phyloP scores from a whole-genome alignment of 2,113 vertebrate species.

The Lepisosteus osseus region DNA sequence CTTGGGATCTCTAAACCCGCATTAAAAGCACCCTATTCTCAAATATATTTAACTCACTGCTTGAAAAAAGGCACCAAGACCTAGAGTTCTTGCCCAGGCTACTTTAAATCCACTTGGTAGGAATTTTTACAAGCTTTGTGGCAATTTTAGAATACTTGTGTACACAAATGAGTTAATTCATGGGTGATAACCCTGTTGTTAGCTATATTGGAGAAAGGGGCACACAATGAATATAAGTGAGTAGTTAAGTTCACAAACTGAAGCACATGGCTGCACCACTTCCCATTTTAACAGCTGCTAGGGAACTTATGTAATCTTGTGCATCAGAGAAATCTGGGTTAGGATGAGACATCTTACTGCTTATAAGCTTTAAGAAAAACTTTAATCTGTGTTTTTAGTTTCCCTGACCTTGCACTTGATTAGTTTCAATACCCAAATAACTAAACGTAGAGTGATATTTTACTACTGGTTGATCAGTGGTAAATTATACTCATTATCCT shows the following conservation, averaged over 20 bases:
- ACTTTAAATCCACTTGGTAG: neutral
- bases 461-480: too few relatives aligned
- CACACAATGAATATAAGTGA: constrained; percentile 10
- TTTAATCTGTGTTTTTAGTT: too few relatives aligned
- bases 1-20: neutral
- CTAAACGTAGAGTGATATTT: too few relatives aligned
- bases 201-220: constrained; percentile 12
- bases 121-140: neutral
- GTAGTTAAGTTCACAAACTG: constrained; percentile 10
- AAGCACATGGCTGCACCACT: constrained; percentile 6
- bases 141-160: neutral
- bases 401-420: too few relatives aligned
- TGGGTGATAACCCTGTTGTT: constrained; percentile 10
- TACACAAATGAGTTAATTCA: neutral
- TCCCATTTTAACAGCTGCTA: constrained; percentile 15
- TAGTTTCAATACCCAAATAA: too few relatives aligned
- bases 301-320: neutral
- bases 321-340: neutral
- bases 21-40: neutral
- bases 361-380: too few relatives aligned
- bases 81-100: neutral
- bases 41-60: constrained; percentile 1
- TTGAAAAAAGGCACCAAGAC: neutral
- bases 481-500: too few relatives aligned
- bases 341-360: neutral